These are phyloP conservation scores for Marcusenius ussheri DNA, from an alignment of 2,113 vertebrate species.

Conservation along the genomic window DNA sequence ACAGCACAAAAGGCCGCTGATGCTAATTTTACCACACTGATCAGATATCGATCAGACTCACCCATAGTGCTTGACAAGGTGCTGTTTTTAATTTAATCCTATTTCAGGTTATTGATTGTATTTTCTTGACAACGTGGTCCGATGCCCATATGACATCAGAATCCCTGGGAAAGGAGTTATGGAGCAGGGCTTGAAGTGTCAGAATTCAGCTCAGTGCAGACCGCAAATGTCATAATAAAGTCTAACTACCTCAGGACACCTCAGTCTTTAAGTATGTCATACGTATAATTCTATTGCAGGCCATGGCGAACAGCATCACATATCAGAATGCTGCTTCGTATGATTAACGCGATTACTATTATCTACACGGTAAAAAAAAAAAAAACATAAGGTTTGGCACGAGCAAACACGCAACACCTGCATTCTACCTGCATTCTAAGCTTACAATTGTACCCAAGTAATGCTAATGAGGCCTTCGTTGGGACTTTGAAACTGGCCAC, in stretches of 20 bases:
- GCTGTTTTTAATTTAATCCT: neutral
- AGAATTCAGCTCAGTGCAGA: neutral
- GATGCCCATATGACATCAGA: neutral
- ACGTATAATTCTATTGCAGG: neutral
- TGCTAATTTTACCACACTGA: neutral
- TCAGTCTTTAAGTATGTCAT: neutral
- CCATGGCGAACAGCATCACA: neutral
- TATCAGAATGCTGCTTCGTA: neutral
- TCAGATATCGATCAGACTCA: neutral
- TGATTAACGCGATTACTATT: neutral
- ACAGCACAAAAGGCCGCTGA: neutral
- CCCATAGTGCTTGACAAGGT: neutral
- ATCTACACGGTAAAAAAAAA: neutral
- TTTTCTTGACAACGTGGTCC: neutral
- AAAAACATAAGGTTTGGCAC: neutral
- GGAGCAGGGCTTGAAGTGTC: neutral
- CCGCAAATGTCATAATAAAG: neutral
- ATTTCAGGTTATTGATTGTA: neutral
- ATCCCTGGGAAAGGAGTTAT: neutral
- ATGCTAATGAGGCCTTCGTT: neutral
- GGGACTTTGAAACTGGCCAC: neutral
- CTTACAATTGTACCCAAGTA: too few relatives aligned
- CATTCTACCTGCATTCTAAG: neutral
- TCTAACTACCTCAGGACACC: neutral
- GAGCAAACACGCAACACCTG: neutral